phyloP scores from a whole-genome alignment of 2,888 invertebrate species.

The Agrotis ipsilon region DNA sequence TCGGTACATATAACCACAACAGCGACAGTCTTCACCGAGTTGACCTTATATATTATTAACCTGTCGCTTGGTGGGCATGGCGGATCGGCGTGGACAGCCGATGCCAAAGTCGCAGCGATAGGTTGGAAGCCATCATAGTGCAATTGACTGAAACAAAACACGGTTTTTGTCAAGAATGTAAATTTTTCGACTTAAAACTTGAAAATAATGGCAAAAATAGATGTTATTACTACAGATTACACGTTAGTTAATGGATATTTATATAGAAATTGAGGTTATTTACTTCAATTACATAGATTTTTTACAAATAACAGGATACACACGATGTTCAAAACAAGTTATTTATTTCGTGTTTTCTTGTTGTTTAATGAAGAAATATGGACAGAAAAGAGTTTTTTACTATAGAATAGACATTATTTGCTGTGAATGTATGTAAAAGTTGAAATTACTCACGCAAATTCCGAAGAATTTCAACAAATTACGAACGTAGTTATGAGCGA shows the following conservation, averaged over 20 bases:
- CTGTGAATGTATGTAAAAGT: background rate
- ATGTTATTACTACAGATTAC: background rate
- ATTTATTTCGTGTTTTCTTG: background rate
- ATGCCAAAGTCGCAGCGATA: conserved; percentile 96
- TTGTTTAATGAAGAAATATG: background rate
- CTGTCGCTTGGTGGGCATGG: conserved; percentile 98
- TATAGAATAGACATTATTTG: background rate
- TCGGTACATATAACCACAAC: too few species aligned
- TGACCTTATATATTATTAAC: too few species aligned
- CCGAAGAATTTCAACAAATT: background rate
- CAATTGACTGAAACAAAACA: conserved; percentile 94
- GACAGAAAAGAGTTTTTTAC: fast-evolving
- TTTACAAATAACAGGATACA: background rate
- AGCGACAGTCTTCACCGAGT: too few species aligned
- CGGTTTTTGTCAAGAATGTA: background rate
- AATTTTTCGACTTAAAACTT: background rate
- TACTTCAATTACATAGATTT: conserved; percentile 1
- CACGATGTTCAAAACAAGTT: too few species aligned
- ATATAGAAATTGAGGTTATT: background rate
- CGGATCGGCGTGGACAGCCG: conserved; percentile 97
- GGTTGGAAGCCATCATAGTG: conserved; percentile 99
- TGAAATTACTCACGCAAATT: conserved; percentile 1
- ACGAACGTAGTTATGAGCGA: background rate
- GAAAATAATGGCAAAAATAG: background rate
- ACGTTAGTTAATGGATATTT: background rate